Conservation (phyloP, 2,113 vertebrate genomes). For the Martes martes region DNA sequence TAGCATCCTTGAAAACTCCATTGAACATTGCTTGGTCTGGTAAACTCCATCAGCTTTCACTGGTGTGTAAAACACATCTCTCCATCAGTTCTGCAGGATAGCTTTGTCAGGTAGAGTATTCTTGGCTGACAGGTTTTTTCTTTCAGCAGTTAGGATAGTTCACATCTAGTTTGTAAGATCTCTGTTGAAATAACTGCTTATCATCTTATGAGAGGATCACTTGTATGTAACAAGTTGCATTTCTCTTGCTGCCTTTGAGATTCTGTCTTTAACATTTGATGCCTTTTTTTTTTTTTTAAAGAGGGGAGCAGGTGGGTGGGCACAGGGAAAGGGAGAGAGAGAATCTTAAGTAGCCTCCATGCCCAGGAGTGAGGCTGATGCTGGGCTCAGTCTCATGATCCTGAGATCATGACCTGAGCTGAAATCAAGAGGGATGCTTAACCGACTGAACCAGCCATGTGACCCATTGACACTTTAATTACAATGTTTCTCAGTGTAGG, state of each 20-base stretch:
- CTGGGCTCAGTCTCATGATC: too few relatives aligned
- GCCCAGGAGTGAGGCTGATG: too few relatives aligned
- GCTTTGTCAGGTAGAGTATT: neutral
- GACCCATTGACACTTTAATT: neutral
- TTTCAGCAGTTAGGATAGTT: neutral
- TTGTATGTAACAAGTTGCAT: neutral
- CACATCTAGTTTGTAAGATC: neutral
- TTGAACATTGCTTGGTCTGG: neutral
- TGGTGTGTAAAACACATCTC: neutral
- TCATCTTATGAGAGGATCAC: neutral
- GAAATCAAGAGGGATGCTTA: too few relatives aligned
- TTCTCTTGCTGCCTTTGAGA: neutral
- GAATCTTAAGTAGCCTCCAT: too few relatives aligned
- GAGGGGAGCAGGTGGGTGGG: too few relatives aligned
- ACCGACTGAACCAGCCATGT: too few relatives aligned
- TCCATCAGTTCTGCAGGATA: neutral
- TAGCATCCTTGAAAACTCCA: neutral
- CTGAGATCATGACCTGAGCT: too few relatives aligned
- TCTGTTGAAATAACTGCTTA: neutral
- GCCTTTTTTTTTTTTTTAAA: too few relatives aligned
- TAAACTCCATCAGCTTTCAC: neutral
- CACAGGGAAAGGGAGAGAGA: too few relatives aligned
- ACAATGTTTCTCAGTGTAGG: neutral
- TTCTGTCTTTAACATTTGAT: neutral
- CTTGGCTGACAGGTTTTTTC: neutral